Base-by-base conservation (phyloP, 2,113 vertebrate species). In the Myotis yumanensis region DNA sequence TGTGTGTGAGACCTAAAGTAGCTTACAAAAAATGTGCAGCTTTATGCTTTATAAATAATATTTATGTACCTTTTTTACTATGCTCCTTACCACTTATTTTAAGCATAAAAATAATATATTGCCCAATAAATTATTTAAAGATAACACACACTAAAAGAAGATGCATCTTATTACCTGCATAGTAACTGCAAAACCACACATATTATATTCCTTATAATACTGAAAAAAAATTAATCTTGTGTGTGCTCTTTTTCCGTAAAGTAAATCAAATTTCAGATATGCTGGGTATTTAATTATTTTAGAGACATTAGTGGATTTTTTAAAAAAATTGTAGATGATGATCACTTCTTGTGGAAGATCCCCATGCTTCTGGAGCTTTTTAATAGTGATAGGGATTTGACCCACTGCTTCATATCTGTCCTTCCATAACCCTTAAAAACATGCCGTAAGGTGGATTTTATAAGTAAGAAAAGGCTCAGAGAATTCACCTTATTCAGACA, bases 31-130 rank as follows among this genome's bases (percentile, higher is more conserved):
- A 84, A 96, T 28, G 3, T 4, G 17, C 15, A 37, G 11, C 6
- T 90, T 90, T 22, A 64, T 66, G 14, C 64, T 75, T 73, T 40
- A 92, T 87, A 85, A 94, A 92, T 40, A 69, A 25, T 28, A 35
- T 48, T 51, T 5, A 54, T 25, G 57, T 4, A 17, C 4, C 9
- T 62, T 35, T 54, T 72, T 43, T 7, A 54, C 5, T 68, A 18
- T 37, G 5, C 4, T 64, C 3, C 8, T 8, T 23, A n/a, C 4
- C 12, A 86, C 32, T 68, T 69, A 90, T 46, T 71, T 89, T 77
- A 30, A 66, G 7, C 54, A 62, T 20, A 54, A 51, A 79, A 40
- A 76, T 17, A 54, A n/a, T 48, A 68, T 59, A 46, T 64, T 79
- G 69, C 12, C 4, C 5, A 88, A 77, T 20, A 62, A 72, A 91